Conservation (phyloP, 1,140 invertebrate genomes). For the Drosophila leontia region DNA sequence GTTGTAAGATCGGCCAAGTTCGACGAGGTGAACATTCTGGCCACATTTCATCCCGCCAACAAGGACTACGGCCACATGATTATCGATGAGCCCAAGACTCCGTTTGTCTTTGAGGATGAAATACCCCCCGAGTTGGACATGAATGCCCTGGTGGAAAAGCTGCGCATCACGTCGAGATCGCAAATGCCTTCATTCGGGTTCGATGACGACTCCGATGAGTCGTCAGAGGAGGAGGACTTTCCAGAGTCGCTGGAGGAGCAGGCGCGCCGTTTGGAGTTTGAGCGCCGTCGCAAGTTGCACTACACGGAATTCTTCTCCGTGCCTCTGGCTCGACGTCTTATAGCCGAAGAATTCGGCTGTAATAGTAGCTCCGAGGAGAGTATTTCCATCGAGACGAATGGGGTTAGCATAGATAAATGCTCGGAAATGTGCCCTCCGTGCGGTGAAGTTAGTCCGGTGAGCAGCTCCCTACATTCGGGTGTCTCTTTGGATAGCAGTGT, state of each 20-base stretch:
- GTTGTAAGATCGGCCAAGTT: constrained; percentile 62
- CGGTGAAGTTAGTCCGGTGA: not conserved
- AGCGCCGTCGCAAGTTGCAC: constrained; percentile 62
- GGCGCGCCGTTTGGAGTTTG: constrained; percentile 59
- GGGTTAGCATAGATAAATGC: rapidly evolving
- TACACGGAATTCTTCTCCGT: constrained; percentile 65
- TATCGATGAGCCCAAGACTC: constrained; percentile 98
- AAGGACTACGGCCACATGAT: constrained; percentile 99
- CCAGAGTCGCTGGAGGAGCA: constrained; percentile 64
- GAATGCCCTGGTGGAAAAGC: constrained; percentile 89
- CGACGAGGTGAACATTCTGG: constrained; percentile 68
- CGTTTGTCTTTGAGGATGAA: constrained; percentile 90
- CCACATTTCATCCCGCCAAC: constrained; percentile 63
- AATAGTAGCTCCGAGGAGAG: constrained; percentile 8
- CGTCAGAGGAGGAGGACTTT: constrained; percentile 66
- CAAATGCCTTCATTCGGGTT: constrained; percentile 66
- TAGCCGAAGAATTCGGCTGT: constrained; percentile 52
- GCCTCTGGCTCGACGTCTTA: constrained; percentile 58
- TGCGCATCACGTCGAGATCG: constrained; percentile 36
- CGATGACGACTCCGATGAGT: constrained; percentile 64
- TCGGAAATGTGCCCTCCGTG: not conserved
- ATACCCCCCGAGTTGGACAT: constrained; percentile 90
- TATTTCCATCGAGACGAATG: not conserved
- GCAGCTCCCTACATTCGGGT: not conserved
- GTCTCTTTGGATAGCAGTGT: too few relatives aligned